Evolutionary conservation across 53 echinoderm and acorn worm genomes (phyloP), one percentile per base, ranked within the genome.

Genomic region (Crossaster papposus): DNA sequence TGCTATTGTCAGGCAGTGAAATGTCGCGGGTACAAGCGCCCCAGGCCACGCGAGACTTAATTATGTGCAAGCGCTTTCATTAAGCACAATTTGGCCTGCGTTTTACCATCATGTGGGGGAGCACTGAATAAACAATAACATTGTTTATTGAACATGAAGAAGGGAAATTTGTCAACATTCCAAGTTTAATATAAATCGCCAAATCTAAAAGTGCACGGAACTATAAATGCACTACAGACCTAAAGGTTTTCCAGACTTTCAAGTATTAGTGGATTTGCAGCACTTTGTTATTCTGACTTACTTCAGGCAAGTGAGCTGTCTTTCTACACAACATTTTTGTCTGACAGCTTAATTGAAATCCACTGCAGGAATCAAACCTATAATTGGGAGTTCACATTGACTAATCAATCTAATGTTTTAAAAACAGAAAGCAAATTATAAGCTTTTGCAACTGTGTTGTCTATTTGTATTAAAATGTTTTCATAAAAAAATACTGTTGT

Each of bases 101-200:
- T 85, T 85, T 54, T 72, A 85, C 50, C 53, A 31, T 31, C 34
- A 36, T 85, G 54, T 29, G 72, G 85, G 53, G 30, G 23, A 70
- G 58, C 72, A 10, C 85, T 85, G 85, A 85, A 34, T 73, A 85
- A 85, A 85, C 85, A 85, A 73, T 85, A 82, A 82, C 82, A 85
- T 85, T 72, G 73, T 85, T 85, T 85, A 85, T 85, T 72, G 85
- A 85, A 85, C 72, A 85, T 54, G 85, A 85, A 85, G 72, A 73
- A 73, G 73, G 55, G 34, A 81, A 51, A 32, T 58, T 81, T 10
- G 17, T 30, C 68, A n/a, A 68, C 14, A 35, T 74, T 18, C 74
- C 74, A 74, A 13, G 74, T 74, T 74, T 74, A 55, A 55, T 34
- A 58, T 15, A 14, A 2, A 53, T 54, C 29, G 54, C 79, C 79